Base-by-base conservation (phyloP, 2,888 invertebrate genomes). In the Aporophyla lueneburgensis region DNA sequence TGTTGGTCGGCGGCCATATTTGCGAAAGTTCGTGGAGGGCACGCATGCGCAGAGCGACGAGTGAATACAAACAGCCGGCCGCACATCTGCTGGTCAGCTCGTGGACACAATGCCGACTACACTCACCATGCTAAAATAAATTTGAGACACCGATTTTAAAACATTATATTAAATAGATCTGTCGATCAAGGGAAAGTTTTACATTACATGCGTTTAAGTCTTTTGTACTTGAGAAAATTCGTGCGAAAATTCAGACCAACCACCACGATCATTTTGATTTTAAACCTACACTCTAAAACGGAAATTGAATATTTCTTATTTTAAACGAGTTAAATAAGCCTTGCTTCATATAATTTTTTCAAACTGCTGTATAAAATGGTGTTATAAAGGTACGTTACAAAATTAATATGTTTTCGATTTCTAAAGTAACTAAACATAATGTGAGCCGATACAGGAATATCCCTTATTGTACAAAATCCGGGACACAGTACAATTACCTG, bases 1-100 rank as follows among this genome's bases (percentile, higher is more conserved):
- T 80, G 70, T 81, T 86, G 81, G 78, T 86, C 71, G 89, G 89
- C 94, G 88, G 94, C 95, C 95, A 95, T 95, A 89, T 95, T 95
- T 92, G 93, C 87, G 84, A 88, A 88, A 90, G 87, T 87, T 86
- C 72, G 76, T 77, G 79, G 76, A 86, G 87, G 89, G 91, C 90
- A 92, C 95, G 95, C 96, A 95, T 95, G 96, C 96, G 95, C 94
- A 88, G 74, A 79, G 86, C 84, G 84, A 78, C 78, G 88, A 90
- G 88, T 92, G 92, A 92, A 93, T 93, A 93, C 94, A 95, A 93
- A 94, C 95, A 96, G 94, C 94, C 94, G 91, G 88, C 91, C 94
- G 94, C 94, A 95, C 96, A 96, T 95, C 96, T 96, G 96, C 96
- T 96, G 96, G 96, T 95, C 96, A 96, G 93, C 95, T 94, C 95